Percentiles rank a stretch among this genome's conserved stretches.
Conservation (phyloP, 2,888 invertebrate species). For the Rhyacophila evoluta region DNA sequence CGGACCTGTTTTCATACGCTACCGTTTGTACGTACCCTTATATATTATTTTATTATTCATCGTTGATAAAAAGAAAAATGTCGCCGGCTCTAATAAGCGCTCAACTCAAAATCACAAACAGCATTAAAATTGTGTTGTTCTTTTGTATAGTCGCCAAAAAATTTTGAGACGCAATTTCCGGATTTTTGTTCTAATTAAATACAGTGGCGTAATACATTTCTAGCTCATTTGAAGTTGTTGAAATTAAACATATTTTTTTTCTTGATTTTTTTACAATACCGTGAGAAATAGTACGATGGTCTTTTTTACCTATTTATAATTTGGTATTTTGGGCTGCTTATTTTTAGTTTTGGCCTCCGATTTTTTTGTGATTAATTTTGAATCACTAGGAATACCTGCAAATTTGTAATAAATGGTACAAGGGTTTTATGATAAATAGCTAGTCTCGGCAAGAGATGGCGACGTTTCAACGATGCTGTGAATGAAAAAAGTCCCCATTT, state of each 20-base stretch:
- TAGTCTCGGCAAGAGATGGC: no score
- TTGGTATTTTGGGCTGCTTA: no score
- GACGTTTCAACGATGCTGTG: no score
- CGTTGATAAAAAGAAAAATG: slow-evolving; percentile 2
- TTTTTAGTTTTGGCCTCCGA: no score
- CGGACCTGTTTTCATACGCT: background rate
- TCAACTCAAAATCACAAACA: slow-evolving; percentile 1
- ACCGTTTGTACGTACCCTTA: background rate
- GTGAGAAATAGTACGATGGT: no score
- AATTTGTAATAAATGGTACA: no score
- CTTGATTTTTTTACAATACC: no score
- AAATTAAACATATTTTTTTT: background rate
- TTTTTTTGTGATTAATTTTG: no score
- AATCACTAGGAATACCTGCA: no score
- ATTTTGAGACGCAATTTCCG: background rate
- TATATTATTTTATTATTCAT: background rate
- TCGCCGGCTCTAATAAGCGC: background rate
- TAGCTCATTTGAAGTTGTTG: background rate
- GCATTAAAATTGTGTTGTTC: slow-evolving; percentile 9
- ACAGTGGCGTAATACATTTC: slow-evolving; percentile 3
- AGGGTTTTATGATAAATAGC: no score
- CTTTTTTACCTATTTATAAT: no score
- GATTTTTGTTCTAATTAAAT: background rate
- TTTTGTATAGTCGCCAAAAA: slow-evolving; percentile 1
- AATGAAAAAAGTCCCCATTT: no score